Evolutionary conservation across 2,113 vertebrate species (phyloP), one percentile per base, ranked within the genome.

Genomic region (Cyprinodon tularosa): DNA sequence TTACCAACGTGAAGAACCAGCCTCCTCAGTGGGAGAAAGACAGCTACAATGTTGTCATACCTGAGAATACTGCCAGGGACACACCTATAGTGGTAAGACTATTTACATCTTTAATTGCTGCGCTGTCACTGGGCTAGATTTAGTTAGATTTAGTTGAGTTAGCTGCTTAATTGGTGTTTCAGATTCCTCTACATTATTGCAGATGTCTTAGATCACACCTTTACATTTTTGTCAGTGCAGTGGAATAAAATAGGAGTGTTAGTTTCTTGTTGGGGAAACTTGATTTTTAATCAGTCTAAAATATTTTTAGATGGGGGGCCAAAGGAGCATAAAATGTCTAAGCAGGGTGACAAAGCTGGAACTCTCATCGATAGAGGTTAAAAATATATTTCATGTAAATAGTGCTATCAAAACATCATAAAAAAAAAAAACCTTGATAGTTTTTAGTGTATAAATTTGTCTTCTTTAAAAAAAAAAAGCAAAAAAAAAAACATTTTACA

Each of bases 1-100:
- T 96, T 84, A 96, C 94, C 70, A 96, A 94, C 47, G 94, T 95
- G 69, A 95, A 95, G 87, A 97, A 96, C 81, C 96, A 96, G 84
- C 96, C 95, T 9, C 96, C 96, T 0, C 93, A 93, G 71, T 97
- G 96, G 96, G 95, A 95, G 75, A 90, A 88, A 80, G 94, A 95
- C 44, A 94, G 77, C 87, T 95, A 97, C 80, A 93, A 92, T 39
- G 94, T 96, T 17, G 86, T 95, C 71, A 91, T 97, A 82, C 94
- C 95, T 12, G 96, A 95, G 88, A 96, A 96, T 70, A 93, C 92
- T 0, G 90, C 94, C 79, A 93, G 93, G 70, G 95, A 96, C 93
- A 88, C 93, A 0, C 83, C 92, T 10, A 37, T 96, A 78, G 92
- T 94, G 92, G 95, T 96, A 87, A 4, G 79, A 22, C 10, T 13